These are phyloP conservation scores for Acanthiza pusilla DNA, from an alignment of 2,797 vertebrate species.

Conservation along the genomic window DNA sequence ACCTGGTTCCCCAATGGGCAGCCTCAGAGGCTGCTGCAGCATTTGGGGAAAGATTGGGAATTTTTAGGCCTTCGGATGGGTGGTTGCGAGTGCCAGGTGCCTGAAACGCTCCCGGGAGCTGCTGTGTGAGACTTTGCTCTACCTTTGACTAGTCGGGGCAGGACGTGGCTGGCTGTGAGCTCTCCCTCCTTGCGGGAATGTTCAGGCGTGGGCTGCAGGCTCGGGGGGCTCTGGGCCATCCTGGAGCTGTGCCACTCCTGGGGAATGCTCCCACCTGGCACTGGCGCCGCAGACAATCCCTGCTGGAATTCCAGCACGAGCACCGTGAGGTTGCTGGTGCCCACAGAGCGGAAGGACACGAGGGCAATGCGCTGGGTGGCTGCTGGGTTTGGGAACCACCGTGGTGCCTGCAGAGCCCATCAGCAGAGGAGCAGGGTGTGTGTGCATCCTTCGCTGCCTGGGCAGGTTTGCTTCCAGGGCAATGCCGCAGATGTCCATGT, in stretches of 20 bases:
- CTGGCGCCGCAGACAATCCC: accelerated
- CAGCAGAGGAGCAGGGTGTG: background rate
- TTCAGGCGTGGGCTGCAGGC: background rate
- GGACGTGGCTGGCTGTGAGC: background rate
- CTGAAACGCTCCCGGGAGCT: accelerated
- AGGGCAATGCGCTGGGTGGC: accelerated
- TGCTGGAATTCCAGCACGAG: background rate
- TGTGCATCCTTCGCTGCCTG: background rate
- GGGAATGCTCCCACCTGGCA: background rate
- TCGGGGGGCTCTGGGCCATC: background rate
- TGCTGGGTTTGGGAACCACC: background rate
- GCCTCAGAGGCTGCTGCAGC: background rate
- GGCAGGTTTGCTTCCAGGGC: background rate
- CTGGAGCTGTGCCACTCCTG: background rate
- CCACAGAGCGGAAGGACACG: accelerated
- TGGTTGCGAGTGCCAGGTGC: background rate
- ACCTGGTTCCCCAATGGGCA: accelerated
- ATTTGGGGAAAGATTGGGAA: background rate
- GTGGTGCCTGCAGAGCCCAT: accelerated
- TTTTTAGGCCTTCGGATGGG: background rate
- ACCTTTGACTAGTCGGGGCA: background rate
- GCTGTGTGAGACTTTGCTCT: background rate
- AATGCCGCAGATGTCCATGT: accelerated
- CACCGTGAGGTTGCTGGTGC: accelerated
- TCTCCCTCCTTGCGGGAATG: background rate